Base-by-base conservation (phyloP, 2,888 invertebrate species). In the Pegoplata infirma region DNA sequence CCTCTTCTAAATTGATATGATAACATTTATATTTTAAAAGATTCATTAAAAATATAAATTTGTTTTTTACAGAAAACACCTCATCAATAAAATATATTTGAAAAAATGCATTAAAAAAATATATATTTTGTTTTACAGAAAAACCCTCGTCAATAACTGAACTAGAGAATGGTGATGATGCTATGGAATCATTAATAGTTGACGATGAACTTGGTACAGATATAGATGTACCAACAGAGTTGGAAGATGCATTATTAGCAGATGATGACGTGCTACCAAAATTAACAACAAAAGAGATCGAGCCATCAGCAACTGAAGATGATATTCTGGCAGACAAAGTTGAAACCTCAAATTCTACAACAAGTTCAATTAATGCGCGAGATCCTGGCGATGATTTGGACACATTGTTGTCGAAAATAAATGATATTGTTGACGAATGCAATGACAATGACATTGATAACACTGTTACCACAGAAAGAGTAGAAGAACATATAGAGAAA, bases 361-460 rank as follows among this genome's bases (percentile, higher is more conserved):
- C 76, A n/a, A 73, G 76, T 55, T 66, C 73, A 5, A 74, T 32
- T 51, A 81, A 67, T 58, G 59, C 80, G 10, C 80, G 83, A 16
- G 82, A 84, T 72, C 80, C 84, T 5, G 84, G 84, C 8, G 84
- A 84, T 81, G 85, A 84, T 80, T 82, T 85, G 16, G 85, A 85
- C 67, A 84, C 82, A 8, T 71, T 85, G 36, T 44, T 85, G 19
- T 84, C 84, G 14, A 84, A 84, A 82, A 84, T 84, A 12, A 84
- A 85, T 78, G 84, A 84, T 68, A 80, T 84, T 56, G 82, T 83
- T 10, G 84, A 85, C 51, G 84, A 83, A 80, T 84, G 84, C 64
- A 81, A 81, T 71, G 83, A 84, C 6, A 76, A 81, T 49, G 79
- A 76, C 25, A 28, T 0, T 6, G 49, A 69, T 25, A 76, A 51